A percentile compares a stretch with the other conserved stretches of the same genome.
These are phyloP conservation scores for honey bee (Apis mellifera) DNA, from an alignment of 1,140 invertebrate species.

Conservation along the genomic window DNA sequence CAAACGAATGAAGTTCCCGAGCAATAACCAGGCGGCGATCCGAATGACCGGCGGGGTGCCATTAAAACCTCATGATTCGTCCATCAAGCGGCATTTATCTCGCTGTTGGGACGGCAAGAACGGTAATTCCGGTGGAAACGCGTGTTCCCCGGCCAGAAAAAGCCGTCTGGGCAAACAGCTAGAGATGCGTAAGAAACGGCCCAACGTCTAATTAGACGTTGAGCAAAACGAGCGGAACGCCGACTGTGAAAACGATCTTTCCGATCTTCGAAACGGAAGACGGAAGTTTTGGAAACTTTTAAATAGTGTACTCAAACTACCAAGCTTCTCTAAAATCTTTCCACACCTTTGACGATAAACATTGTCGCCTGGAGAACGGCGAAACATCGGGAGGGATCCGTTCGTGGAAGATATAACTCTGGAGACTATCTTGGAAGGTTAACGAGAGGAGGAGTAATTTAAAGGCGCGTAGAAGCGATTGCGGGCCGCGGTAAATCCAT, in stretches of 20 bases:
- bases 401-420: too few species aligned
- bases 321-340: too few species aligned
- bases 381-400: too few species aligned
- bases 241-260: not conserved
- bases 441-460: not conserved
- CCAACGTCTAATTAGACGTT: slow-evolving; percentile 12
- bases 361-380: too few species aligned
- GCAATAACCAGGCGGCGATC: slow-evolving; percentile 33
- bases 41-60: slow-evolving; percentile 33
- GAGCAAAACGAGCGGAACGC: slow-evolving; percentile 10
- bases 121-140: slow-evolving; percentile 37
- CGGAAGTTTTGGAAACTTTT: too few species aligned
- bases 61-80: slow-evolving; percentile 54
- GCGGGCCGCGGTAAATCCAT: slow-evolving; percentile 43
- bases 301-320: too few species aligned
- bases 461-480: slow-evolving; percentile 27
- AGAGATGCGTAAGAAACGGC: slow-evolving; percentile 10
- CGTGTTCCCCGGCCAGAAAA: slow-evolving; percentile 11
- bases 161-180: slow-evolving; percentile 29
- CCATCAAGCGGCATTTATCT: slow-evolving; percentile 46
- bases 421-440: not conserved
- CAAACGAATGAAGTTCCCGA: not conserved
- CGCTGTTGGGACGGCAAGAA: slow-evolving; percentile 27
- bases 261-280: not conserved
- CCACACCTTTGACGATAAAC: too few species aligned